Base-by-base conservation (phyloP, 2,113 vertebrate species). In the Malaclemys terrapin region DNA sequence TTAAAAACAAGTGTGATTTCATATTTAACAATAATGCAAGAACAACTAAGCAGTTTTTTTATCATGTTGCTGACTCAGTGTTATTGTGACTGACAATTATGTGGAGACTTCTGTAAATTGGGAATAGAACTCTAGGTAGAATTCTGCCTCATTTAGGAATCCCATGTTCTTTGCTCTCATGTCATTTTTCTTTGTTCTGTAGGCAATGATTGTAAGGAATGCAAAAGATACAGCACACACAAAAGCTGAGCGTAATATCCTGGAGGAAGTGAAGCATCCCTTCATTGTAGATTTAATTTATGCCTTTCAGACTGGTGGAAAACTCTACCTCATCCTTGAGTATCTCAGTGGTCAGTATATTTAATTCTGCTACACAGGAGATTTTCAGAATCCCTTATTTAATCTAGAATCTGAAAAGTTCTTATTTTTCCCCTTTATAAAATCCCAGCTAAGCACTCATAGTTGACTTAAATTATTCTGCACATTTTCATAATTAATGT, bases 251-350 rank as follows among this genome's bases (percentile, higher is more conserved):
- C 98, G 99, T 95, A 99, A 99, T 98, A 99, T 99, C 93, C 97
- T 99, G 97, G 99, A 99, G 98, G 99, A 99, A 98, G 99, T 99
- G 96, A 99, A 99, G 96, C 99, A 99, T 98, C 99, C 99, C 78
- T 99, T 99, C 98, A 99, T 99, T 13, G 99, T 99, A 93, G 99
- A 99, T 96, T 99, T 99, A 97, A 99, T 99, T 96, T 99, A 99
- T 97, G 99, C 99, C 98, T 99, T 99, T 98, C 99, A 99, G 98
- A 99, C 99, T 6, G 99, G 99, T 96, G 99, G 99, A 96, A 99
- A 99, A 98, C 98, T 99, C 98, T 99, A 99, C 98, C 99, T 99
- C 98, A 99, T 99, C 98, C 99, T 99, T 97, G 99, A 99, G 98
- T 99, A 99, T 98, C 98, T 99, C 98, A 99, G 99, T 86, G 99